Evolutionary conservation across 2,797 vertebrate species (phyloP), one percentile per base, ranked within the genome.

Genomic region (Enteromius afrohamiltoni): DNA sequence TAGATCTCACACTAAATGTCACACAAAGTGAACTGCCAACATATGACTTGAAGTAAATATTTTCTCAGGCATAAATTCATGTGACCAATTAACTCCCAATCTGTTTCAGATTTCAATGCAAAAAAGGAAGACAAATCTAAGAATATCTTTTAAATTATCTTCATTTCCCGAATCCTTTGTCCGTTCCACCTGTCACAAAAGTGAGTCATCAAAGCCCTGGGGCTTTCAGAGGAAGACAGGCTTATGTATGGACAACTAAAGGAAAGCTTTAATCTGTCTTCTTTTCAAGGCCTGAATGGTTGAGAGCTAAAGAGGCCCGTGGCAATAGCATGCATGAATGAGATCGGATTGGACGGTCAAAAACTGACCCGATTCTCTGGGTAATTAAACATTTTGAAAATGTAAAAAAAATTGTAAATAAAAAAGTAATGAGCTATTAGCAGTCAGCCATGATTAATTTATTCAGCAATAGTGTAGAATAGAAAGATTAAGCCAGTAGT

Each of bases 241-340:
- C 86, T 85, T 71, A 90, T 91, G 92, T 90, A 86, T 88, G 88
- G 89, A 90, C 85, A 86, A 83, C 84, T 91, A 89, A 80, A 89
- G 92, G 82, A 93, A 91, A 92, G 89, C 85, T 84, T 77, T 62
- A 70, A 80, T 85, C 65, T 80, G 53, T 42, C 53, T 42, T 65
- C 64, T 83, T 78, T 71, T 74, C 74, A 85, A 81, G 34, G 47
- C 40, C 73, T 77, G 77, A 88, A 89, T 71, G 79, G 86, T 55
- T 85, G 75, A 80, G 29, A 83, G 87, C 85, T 88, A 65, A 91
- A 89, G 89, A 91, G 88, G 82, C 42, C 53, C 29, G 55, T 74
- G 31, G 82, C 31, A 76, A 70, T 37, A 64, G 37, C 17, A 53
- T 34, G 29, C 45, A 9, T 89, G 85, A 90, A 89, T 83, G 87